These are phyloP conservation scores for Ashinkailepas kermadecensis DNA, from an alignment of 2,888 invertebrate genomes.

Conservation along the genomic window DNA sequence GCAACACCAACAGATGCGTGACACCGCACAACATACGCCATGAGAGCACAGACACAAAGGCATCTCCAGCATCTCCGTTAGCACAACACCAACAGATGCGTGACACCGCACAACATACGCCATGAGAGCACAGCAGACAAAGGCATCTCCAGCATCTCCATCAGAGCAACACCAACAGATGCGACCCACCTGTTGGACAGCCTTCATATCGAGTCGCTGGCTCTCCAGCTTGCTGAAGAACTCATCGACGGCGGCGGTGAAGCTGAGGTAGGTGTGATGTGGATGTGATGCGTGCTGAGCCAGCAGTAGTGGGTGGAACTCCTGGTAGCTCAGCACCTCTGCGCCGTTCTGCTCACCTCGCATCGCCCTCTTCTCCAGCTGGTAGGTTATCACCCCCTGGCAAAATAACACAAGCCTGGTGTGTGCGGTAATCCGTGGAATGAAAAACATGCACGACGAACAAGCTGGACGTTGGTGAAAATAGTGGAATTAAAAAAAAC, in stretches of 20 bases:
- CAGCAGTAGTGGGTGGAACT: conserved; percentile 87
- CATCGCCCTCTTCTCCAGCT: not conserved
- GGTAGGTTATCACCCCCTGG: not conserved
- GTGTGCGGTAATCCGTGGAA: too few relatives aligned
- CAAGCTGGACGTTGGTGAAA: too few relatives aligned
- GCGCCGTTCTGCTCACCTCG: conserved; percentile 41
- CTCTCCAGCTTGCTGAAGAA: conserved; percentile 90
- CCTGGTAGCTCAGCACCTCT: conserved; percentile 69
- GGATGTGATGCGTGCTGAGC: conserved; percentile 59
- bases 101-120: too few relatives aligned
- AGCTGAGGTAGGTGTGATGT: conserved; percentile 41
- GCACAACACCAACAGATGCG: too few relatives aligned
- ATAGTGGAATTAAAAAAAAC: too few relatives aligned
- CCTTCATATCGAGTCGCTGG: conserved; percentile 87
- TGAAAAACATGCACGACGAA: too few relatives aligned
- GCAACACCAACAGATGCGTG: not conserved
- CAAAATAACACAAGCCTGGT: not conserved
- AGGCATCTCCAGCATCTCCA: too few relatives aligned
- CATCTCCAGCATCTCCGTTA: too few relatives aligned
- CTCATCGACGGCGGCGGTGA: conserved; percentile 73
- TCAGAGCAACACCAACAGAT: too few relatives aligned
- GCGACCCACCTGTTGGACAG: conserved; percentile 48
- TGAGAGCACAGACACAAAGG: too few relatives aligned
- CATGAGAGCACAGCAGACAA: too few relatives aligned
- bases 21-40: too few relatives aligned